phyloP scores from a whole-genome alignment of 2,113 vertebrate genomes.

The Bucco capensis region DNA sequence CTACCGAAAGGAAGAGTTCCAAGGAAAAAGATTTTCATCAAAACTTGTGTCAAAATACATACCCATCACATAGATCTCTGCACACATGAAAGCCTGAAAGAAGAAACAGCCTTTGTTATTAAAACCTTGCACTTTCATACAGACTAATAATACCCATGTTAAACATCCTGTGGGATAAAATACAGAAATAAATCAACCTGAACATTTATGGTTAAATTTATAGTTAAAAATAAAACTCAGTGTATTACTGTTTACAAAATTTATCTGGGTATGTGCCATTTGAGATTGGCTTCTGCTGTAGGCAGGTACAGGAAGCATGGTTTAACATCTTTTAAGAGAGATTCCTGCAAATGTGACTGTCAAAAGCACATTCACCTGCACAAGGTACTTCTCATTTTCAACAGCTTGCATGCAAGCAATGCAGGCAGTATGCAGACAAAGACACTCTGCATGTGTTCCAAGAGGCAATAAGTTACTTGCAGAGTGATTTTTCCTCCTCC shows the following conservation, averaged over 20 bases:
- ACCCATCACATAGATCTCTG: slow-evolving; percentile 55
- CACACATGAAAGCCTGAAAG: slow-evolving; percentile 49
- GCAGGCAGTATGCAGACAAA: neutral
- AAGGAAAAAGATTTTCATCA: neutral
- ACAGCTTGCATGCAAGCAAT: neutral
- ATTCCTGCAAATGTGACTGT: neutral
- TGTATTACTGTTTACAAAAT: neutral
- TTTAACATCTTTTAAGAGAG: neutral
- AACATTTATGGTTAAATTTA: neutral
- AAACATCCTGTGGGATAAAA: neutral
- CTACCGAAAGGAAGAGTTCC: neutral
- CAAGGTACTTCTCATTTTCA: neutral
- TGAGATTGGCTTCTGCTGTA: neutral
- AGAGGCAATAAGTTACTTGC: neutral
- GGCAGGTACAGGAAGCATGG: rapidly evolving
- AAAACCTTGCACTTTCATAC: neutral
- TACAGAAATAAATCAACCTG: neutral
- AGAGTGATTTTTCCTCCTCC: neutral
- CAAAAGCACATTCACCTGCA: neutral
- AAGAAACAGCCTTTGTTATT: slow-evolving; percentile 25
- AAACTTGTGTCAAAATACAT: slow-evolving; percentile 36
- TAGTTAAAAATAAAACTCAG: neutral
- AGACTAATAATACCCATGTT: neutral
- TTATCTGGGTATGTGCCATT: neutral
- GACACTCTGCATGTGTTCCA: neutral